Evolutionary conservation across 2,888 invertebrate genomes (phyloP), one percentile per base, ranked within the genome.

Genomic region (Agrotis clavis): DNA sequence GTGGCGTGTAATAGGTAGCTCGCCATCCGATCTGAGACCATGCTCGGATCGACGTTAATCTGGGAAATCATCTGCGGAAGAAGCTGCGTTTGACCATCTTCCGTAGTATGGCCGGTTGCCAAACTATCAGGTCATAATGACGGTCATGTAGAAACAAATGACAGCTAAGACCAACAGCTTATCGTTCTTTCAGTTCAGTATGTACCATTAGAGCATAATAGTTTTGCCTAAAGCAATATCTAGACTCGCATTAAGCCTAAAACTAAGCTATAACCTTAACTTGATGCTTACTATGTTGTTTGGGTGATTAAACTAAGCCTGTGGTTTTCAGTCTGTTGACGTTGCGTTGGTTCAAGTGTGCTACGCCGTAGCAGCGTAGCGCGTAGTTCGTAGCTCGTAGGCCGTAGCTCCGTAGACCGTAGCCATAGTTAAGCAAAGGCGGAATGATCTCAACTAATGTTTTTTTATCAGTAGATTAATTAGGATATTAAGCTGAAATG

Each of bases 311-410:
- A 79, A 71, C 16, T 50, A 48, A 63, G 14, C n/a, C 35, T 78
- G 79, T 56, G 47, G 51, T 62, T 78, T 62, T 56, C 35, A 51
- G 61, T 61, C 35, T 48, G 61, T 57, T 51, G 35, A 51, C 51
- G 47, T 61, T 63, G 4, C 41, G n/a, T 47, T n/a, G 2, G n/a
- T 14, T 4, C 18, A 4, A 25, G 19, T 45, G 47, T 67, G 81
- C 81, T 79, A 81, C 81, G 82, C 30, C 71, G 64, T 79, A 71
- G 71, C 21, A 14, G 18, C 69, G 67, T 68, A 68, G 63, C 53
- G 50, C 48, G 63, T 67, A 61, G 61, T 3, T 14, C 18, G 61
- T 61, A 61, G 71, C 54, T 47, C 63, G 60, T 72, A 64, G 65
- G 35, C 35, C 66, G 65, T 68, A 66, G 60, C 50, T 62, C 51